phyloP scores from a whole-genome alignment of 2,888 invertebrate species.

The Frankliniella intonsa region DNA sequence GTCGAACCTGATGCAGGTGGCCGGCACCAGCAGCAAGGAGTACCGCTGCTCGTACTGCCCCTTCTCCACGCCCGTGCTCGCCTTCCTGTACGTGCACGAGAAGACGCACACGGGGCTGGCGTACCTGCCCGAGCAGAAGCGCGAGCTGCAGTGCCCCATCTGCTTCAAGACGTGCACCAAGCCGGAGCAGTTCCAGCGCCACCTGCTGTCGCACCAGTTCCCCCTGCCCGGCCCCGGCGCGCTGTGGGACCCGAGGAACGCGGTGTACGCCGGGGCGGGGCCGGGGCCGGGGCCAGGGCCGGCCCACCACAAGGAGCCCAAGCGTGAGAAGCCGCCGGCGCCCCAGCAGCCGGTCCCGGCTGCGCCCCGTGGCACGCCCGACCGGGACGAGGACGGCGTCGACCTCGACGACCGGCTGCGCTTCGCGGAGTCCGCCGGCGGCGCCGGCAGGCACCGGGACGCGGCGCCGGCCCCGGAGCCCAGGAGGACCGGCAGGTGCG shows the following conservation, averaged over 20 bases:
- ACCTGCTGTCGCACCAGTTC: constrained; percentile 57
- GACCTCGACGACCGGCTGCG: neutral
- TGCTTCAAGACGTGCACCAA: constrained; percentile 56
- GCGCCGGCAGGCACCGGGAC: neutral
- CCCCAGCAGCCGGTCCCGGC: constrained; percentile 45
- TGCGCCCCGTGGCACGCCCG: constrained; percentile 39
- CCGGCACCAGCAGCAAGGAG: constrained; percentile 55
- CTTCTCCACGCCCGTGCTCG: constrained; percentile 82
- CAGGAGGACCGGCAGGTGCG: constrained; percentile 46
- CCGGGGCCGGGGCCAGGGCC: too few relatives aligned
- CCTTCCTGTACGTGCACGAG: constrained; percentile 88
- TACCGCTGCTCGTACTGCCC: constrained; percentile 88
- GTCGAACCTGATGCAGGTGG: constrained; percentile 35
- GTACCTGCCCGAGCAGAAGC: constrained; percentile 40
- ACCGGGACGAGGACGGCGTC: neutral
- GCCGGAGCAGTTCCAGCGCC: constrained; percentile 57
- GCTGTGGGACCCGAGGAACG: constrained; percentile 38
- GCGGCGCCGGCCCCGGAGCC: constrained; percentile 38
- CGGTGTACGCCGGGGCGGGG: constrained; percentile 22
- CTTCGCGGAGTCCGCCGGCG: neutral
- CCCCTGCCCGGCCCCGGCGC: constrained; percentile 43
- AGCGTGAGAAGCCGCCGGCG: constrained; percentile 47
- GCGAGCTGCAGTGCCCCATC: constrained; percentile 54
- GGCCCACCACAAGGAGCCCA: constrained; percentile 38
- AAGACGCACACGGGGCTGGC: constrained; percentile 57